Base-by-base conservation (phyloP, 2,888 invertebrate species). In the Nudaria mundana region DNA sequence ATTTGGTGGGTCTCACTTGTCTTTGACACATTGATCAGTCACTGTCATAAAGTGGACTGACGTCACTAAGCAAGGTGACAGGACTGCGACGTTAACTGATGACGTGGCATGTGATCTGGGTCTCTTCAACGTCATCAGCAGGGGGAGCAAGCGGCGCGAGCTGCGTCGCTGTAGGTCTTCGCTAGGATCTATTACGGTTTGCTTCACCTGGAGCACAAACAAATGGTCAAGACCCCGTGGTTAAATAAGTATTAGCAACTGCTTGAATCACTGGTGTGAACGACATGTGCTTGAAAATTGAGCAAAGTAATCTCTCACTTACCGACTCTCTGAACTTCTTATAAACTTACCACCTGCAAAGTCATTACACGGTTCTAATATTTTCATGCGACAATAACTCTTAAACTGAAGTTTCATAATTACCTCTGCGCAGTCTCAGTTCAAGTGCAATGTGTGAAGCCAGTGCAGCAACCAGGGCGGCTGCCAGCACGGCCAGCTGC, bases 401-500 rank as follows among this genome's bases (percentile, higher is more conserved):
- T n/a, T n/a, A n/a, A n/a, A n/a, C n/a, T n/a, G n/a, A n/a, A n/a
- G n/a, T n/a, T n/a, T n/a, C n/a, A n/a, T n/a, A n/a, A 10, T 8
- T 1, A 72, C 76, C 72, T 63, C 65, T 65, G 13, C 83, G 63
- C 40, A 79, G 45, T 30, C 72, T 68, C 20, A 77, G 48, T 34
- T 85, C 82, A 3, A 84, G 66, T 26, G 74, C 74, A 2, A 68
- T 68, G 33, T 91, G 80, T 3, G 87, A 65, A 0, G 76, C 74
- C 1, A 84, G 63, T 15, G 83, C 82, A 8, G 79, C 71, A 16
- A 75, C 64, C 18, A 91, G 83, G 52, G 91, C 74, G 0, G 71
- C 70, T 0, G 81, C 83, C 38, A 91, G 63, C 38, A 79, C 70
- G 31, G 85, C 67, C 44, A 86, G 66, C 66, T 90, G 84, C 54